phyloP scores from a whole-genome alignment of 2,888 invertebrate genomes.

The Xestia ashworthii region DNA sequence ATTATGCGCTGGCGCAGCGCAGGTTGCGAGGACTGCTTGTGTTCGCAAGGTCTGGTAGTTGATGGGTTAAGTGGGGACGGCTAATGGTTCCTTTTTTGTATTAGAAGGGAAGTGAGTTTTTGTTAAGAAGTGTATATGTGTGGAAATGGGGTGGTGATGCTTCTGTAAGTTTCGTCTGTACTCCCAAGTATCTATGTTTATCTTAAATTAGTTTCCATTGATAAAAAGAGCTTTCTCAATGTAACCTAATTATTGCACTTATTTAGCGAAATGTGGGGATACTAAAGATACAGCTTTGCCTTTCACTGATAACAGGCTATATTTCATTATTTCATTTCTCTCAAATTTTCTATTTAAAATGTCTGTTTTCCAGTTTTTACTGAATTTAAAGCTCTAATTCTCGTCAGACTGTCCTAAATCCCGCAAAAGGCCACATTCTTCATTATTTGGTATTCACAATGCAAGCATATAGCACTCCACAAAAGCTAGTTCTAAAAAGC shows the following conservation, averaged over 20 bases:
- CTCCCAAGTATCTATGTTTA: neutral
- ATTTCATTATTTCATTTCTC: too few relatives aligned
- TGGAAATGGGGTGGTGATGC: neutral
- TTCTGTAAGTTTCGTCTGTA: neutral
- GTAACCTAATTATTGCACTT: neutral
- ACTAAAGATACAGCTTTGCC: too few relatives aligned
- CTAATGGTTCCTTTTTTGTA: neutral
- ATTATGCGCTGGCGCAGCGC: slow-evolving; percentile 68
- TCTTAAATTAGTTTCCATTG: neutral
- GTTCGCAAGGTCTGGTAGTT: slow-evolving; percentile 48
- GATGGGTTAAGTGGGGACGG: slow-evolving; percentile 46
- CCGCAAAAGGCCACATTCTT: neutral
- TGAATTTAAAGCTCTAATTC: neutral
- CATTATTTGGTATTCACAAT: neutral
- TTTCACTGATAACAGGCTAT: too few relatives aligned
- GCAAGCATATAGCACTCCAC: neutral
- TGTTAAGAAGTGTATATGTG: neutral
- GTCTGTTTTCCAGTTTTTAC: neutral
- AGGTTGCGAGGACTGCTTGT: slow-evolving; percentile 56
- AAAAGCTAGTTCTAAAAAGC: neutral
- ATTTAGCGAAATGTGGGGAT: neutral
- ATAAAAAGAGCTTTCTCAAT: neutral
- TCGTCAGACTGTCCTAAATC: neutral
- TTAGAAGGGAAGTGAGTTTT: neutral
- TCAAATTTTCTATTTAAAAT: neutral